These are phyloP conservation scores for Corythucha ciliata DNA, from an alignment of 2,888 invertebrate genomes.

Conservation along the genomic window DNA sequence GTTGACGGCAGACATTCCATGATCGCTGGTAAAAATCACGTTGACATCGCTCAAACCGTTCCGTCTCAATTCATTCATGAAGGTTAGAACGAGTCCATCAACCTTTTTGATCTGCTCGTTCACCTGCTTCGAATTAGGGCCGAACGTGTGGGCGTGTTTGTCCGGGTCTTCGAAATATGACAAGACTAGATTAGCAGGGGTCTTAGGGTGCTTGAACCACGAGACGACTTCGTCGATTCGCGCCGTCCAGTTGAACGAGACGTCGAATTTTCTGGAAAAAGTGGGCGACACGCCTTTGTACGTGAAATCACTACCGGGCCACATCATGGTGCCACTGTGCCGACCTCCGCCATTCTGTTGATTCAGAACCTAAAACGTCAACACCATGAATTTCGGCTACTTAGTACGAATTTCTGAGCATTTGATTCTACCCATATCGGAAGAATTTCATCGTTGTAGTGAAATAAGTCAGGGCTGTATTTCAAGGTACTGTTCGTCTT, in stretches of 20 bases:
- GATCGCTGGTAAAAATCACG: slow-evolving; percentile 61
- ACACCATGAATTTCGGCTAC: not conserved
- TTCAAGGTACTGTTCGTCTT: slow-evolving; percentile 34
- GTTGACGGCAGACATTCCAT: slow-evolving; percentile 55
- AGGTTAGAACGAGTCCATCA: slow-evolving; percentile 50
- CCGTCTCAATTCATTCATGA: slow-evolving; percentile 45
- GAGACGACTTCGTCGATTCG: slow-evolving; percentile 50
- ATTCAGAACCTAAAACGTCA: slow-evolving; percentile 48
- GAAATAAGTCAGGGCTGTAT: slow-evolving; percentile 44
- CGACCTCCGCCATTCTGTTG: slow-evolving; percentile 43
- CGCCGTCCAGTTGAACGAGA: slow-evolving; percentile 12
- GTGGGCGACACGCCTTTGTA: slow-evolving; percentile 47
- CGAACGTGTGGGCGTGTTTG: slow-evolving; percentile 51
- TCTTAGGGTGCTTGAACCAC: slow-evolving; percentile 50
- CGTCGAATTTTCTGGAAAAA: slow-evolving; percentile 41
- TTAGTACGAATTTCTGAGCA: not conserved
- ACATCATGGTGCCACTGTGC: slow-evolving; percentile 58
- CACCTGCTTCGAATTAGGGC: slow-evolving; percentile 45
- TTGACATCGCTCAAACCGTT: slow-evolving; percentile 47
- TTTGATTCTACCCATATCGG: slow-evolving; percentile 49
- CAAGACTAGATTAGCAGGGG: slow-evolving; percentile 58
- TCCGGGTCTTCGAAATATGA: slow-evolving; percentile 65
- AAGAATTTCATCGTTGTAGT: slow-evolving; percentile 46
- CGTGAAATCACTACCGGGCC: slow-evolving; percentile 53
- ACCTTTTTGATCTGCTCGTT: slow-evolving; percentile 43